Conservation (phyloP, 2,888 invertebrate species). For the Mesorhabditis spiculigera region DNA sequence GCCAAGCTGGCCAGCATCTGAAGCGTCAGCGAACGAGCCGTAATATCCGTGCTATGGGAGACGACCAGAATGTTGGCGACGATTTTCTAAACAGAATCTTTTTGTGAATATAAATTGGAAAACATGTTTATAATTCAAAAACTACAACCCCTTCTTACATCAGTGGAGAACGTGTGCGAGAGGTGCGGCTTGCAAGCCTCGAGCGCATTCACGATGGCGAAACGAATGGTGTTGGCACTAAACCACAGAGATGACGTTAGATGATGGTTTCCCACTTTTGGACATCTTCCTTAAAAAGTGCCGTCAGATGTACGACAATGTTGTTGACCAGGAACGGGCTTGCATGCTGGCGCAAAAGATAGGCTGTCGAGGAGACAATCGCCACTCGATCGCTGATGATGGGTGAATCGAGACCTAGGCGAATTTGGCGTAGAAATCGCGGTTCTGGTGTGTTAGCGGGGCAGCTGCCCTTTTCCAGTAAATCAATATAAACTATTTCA, state of each 20-base stretch:
- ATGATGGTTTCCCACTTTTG: conserved; percentile 54
- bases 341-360: conserved; percentile 92
- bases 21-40: conserved; percentile 84
- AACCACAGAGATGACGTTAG: conserved; percentile 6
- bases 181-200: conserved; percentile 92
- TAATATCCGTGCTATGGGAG: conserved; percentile 90
- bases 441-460: too few species aligned
- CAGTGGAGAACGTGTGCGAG: conserved; percentile 81
- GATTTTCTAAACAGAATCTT: conserved; percentile 4
- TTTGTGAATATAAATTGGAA: too few species aligned
- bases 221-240: conserved; percentile 78
- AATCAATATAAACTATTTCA: too few species aligned
- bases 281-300: conserved; percentile 77
- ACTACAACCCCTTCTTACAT: not conserved
- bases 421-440: too few species aligned
- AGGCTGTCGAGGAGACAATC: conserved; percentile 89
- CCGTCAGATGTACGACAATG: conserved; percentile 86
- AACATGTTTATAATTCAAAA: too few species aligned
- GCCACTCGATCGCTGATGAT: conserved; percentile 95
- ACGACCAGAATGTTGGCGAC: conserved; percentile 75
- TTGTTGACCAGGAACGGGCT: conserved; percentile 96
- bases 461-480: too few species aligned
- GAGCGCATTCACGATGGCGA: conserved; percentile 86
- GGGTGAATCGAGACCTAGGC: conserved; percentile 77
- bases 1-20: conserved; percentile 55